Evolutionary conservation across 2,113 vertebrate species (phyloP), one percentile per base, ranked within the genome.

Genomic region (Ictidomys tridecemlineatus): DNA sequence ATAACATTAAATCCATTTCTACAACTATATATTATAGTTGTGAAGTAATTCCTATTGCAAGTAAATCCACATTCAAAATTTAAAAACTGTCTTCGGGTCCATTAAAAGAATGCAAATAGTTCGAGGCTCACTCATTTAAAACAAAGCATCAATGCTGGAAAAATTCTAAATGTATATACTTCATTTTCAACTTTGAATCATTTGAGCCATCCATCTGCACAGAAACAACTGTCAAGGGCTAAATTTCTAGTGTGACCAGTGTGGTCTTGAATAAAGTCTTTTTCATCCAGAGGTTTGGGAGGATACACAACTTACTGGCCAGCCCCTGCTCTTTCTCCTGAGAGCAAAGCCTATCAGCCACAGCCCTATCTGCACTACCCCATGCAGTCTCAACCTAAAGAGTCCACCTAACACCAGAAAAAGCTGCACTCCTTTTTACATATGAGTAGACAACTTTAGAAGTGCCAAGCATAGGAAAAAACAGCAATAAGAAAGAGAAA

Each of bases 31-130:
- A 39, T 18, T 84, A 13, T 82, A 76, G 32, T 82, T 80, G 34
- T 86, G 39, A 77, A 87, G 28, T 70, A 63, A 45, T 95, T 85
- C 34, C 34, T 61, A n/a, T 61, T 85, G 30, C 73, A 93, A 85
- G 12, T 83, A 79, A 95, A 86, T 91, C 74, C 11, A 56, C 65
- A 85, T 73, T 67, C 51, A 51, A 96, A 88, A 88, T 80, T 80
- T 67, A 14, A 24, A 95, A 74, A 95, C 4, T 93, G 22, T 83
- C 37, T 56, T 90, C 76, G 92, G 11, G 42, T 65, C 67, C 34
- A 92, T 82, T 86, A 82, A 92, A 79, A 85, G 34, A 70, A 89
- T 58, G 91, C 79, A 87, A 94, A 80, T 86, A 74, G 53, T 58
- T 88, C 37, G 9, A 90, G 67, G 22, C 53, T 89, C 22, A 77